Conservation (phyloP, 2,888 invertebrate species). For the Dione vanillae region DNA sequence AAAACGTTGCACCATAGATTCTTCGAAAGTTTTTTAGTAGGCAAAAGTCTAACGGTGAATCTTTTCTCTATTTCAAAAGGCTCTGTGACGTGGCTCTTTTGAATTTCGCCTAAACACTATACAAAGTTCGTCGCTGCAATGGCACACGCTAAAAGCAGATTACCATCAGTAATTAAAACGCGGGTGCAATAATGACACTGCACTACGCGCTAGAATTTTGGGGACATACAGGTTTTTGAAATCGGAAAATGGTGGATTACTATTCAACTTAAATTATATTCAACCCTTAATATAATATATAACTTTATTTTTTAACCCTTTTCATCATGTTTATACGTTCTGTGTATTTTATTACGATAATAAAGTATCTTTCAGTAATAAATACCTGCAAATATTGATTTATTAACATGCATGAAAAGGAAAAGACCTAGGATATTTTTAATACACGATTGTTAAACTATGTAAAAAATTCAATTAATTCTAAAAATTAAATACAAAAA, state of each 20-base stretch:
- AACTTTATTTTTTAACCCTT: too few species aligned
- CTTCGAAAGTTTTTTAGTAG: conserved; percentile 44
- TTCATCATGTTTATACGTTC: too few species aligned
- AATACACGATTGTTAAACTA: not conserved
- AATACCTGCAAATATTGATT: too few species aligned
- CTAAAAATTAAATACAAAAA: not conserved
- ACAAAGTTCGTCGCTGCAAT: conserved; percentile 54
- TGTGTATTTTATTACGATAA: too few species aligned
- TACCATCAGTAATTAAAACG: conserved; percentile 72
- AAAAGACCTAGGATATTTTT: too few species aligned
- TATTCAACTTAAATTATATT: too few species aligned
- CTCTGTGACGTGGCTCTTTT: conserved; percentile 55
- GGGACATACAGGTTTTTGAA: conserved; percentile 46
- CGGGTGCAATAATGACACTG: conserved; percentile 52
- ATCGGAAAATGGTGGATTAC: too few species aligned
- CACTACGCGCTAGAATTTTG: conserved; percentile 41
- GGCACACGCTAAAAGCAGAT: conserved; percentile 62
- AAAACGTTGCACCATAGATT: conserved; percentile 44
- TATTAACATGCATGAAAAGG: too few species aligned
- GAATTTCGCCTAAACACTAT: conserved; percentile 56
- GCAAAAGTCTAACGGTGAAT: conserved; percentile 49
- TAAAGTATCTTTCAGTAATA: too few species aligned
- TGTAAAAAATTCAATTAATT: too few species aligned
- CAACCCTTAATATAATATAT: too few species aligned
- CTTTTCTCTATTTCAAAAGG: conserved; percentile 53